Conservation (phyloP, 2,797 vertebrate genomes). For the Myoxocephalus aenaeus region DNA sequence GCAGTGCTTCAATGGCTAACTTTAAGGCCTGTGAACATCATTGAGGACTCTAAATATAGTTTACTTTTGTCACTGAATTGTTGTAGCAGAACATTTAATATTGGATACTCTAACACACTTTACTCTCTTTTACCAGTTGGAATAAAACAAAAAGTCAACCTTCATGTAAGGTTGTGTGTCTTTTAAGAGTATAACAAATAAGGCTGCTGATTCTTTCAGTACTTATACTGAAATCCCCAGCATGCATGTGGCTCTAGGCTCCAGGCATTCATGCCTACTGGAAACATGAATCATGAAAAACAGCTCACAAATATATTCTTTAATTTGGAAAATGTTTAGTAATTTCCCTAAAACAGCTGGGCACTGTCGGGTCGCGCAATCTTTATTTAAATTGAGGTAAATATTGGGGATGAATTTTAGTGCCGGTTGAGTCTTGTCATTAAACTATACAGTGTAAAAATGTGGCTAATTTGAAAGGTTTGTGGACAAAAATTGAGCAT, state of each 20-base stretch:
- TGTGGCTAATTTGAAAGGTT: not conserved
- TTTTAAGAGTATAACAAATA: not conserved
- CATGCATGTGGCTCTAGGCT: not conserved
- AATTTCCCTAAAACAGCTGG: not conserved
- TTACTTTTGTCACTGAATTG: conserved; percentile 9
- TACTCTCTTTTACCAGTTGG: not conserved
- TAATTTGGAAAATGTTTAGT: not conserved
- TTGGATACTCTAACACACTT: conserved; percentile 15
- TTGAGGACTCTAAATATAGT: conserved; percentile 36
- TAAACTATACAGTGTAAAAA: conserved; percentile 1
- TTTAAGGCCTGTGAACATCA: conserved; percentile 35
- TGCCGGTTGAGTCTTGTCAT: not conserved
- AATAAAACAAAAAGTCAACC: not conserved
- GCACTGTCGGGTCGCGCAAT: not conserved
- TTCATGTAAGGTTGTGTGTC: conserved; percentile 5
- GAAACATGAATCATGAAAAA: not conserved
- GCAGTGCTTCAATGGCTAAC: conserved; percentile 22
- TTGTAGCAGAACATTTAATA: conserved; percentile 25
- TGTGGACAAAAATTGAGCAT: not conserved
- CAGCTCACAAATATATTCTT: too few species aligned
- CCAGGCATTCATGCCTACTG: not conserved
- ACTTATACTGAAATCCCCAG: not conserved
- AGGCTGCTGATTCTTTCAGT: not conserved
- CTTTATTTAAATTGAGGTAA: not conserved
- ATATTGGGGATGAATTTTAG: not conserved